These are phyloP conservation scores for Prionailurus viverrinus DNA, from an alignment of 2,113 vertebrate genomes.

Conservation along the genomic window DNA sequence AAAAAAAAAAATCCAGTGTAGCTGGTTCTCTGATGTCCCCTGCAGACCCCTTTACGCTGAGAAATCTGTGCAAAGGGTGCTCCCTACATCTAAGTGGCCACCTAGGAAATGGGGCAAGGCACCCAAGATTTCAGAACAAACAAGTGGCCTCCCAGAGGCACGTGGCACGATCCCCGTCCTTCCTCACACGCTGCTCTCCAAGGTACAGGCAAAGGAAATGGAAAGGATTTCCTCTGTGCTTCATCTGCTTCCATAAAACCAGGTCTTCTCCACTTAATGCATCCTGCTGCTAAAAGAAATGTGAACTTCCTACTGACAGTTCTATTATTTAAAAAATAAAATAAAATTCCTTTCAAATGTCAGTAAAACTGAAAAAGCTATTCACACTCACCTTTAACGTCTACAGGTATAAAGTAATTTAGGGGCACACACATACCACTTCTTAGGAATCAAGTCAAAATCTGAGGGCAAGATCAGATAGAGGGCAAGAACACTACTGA, in stretches of 20 bases:
- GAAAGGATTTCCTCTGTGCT: slow-evolving; percentile 81
- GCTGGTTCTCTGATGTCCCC: not conserved
- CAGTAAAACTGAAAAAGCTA: not conserved
- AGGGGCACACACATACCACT: not conserved
- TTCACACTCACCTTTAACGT: not conserved
- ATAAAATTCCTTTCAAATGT: not conserved
- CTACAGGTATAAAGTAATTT: not conserved
- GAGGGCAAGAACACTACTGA: not conserved
- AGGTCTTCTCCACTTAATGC: slow-evolving; percentile 74
- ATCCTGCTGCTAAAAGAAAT: slow-evolving; percentile 44
- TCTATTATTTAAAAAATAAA: not conserved
- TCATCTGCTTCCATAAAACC: slow-evolving; percentile 75
- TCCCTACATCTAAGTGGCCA: not conserved
- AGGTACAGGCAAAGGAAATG: slow-evolving; percentile 75
- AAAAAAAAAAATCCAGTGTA: not conserved
- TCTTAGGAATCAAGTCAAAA: slow-evolving; percentile 25
- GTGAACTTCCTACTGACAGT: not conserved
- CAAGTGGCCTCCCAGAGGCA: not conserved
- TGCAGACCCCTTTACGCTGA: not conserved
- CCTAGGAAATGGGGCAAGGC: not conserved
- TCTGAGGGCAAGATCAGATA: not conserved
- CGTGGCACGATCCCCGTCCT: not conserved
- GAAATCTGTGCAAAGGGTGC: not conserved
- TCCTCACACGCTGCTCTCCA: not conserved
- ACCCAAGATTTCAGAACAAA: not conserved